Percentiles rank a stretch among this genome's conserved stretches.
phyloP scores from a whole-genome alignment of 2,113 vertebrate species.

The Cyphomyrus discorhynchus region DNA sequence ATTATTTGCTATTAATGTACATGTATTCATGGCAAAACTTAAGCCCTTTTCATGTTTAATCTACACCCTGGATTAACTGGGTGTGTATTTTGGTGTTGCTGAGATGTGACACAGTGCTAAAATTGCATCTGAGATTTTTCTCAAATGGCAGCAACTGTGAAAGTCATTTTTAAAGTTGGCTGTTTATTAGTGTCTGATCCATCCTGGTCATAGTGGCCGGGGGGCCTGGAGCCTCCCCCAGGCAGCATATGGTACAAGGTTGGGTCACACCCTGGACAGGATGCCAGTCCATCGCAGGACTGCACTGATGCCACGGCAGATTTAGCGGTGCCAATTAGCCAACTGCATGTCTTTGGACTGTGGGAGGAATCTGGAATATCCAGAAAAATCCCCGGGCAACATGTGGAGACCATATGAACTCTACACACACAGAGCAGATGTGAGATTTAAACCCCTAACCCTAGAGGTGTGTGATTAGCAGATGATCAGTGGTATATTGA shows the following conservation, averaged over 20 bases:
- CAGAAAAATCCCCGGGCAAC: background rate
- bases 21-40: background rate
- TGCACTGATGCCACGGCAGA: background rate
- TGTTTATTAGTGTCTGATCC: background rate
- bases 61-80: background rate
- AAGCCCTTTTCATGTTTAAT: background rate
- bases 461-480: background rate
- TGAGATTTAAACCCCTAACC: background rate
- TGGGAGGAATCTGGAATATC: background rate
- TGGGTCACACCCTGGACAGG: background rate
- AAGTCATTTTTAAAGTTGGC: background rate
- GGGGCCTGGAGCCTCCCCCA: background rate
- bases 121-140: background rate
- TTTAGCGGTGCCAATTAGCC: background rate
- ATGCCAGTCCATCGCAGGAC: background rate
- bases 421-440: background rate
- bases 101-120: background rate
- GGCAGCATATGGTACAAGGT: background rate
- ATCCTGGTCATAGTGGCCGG: background rate
- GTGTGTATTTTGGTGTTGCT: background rate
- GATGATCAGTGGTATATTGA: background rate
- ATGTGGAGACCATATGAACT: background rate
- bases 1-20: background rate
- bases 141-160: background rate
- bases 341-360: background rate